A percentile compares a stretch with the other conserved stretches of the same genome.
Evolutionary conservation across 2,113 vertebrate species (phyloP).

Genomic region (Cyprinodon brontotheroides): DNA sequence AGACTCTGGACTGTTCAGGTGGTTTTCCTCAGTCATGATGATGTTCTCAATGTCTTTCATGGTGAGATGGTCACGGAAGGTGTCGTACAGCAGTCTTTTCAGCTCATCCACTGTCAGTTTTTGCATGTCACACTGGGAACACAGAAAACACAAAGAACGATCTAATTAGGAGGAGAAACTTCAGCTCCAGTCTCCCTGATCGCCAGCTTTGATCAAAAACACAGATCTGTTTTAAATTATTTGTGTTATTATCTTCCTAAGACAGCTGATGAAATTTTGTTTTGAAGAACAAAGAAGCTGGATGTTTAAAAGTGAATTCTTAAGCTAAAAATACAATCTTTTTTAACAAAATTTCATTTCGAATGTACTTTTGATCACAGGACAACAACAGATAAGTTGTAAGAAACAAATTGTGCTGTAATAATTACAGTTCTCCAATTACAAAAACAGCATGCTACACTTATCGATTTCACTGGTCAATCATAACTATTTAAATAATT

Average conservation of each 20-base stretch:
- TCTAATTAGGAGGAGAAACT: constrained; percentile 27
- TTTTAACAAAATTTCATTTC: background rate
- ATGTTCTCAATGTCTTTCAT: constrained; percentile 99
- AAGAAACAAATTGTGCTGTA: background rate
- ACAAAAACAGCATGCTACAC: background rate
- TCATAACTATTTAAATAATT: background rate
- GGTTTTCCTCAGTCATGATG: constrained; percentile 97
- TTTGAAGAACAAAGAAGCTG: background rate
- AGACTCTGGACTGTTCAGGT: constrained; percentile 92
- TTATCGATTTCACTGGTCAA: background rate
- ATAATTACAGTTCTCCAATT: background rate
- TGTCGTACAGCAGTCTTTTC: constrained; percentile 94
- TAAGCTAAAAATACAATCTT: background rate
- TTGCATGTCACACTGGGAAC: constrained; percentile 94
- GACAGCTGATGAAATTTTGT: background rate
- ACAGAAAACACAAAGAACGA: constrained; percentile 13
- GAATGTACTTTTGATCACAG: background rate
- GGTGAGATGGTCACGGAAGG: constrained; percentile 97
- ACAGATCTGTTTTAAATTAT: background rate
- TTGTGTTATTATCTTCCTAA: background rate
- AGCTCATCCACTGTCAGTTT: constrained; percentile 97
- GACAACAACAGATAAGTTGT: no score
- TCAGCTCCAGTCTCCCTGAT: background rate
- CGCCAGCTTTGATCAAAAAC: background rate
- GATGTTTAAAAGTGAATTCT: background rate